Evolutionary conservation across 2,888 invertebrate species (phyloP), one percentile per base, ranked within the genome.

Genomic region (Ectropis crepuscularia): DNA sequence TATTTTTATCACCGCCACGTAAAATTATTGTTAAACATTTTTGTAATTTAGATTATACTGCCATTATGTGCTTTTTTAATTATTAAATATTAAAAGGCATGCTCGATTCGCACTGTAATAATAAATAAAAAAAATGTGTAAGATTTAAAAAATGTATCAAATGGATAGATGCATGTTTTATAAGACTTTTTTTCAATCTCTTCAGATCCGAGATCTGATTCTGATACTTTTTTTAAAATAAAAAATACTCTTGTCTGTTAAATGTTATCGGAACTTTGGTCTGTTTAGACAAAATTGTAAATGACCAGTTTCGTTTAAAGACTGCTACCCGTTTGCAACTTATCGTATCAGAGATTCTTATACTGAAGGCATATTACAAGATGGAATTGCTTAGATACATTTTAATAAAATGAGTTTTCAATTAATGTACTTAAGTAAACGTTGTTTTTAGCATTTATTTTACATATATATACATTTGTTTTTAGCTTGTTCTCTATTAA

Each of bases 1-100:
- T 45, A 57, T 64, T 61, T 61, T 57, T 65, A 61, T 65, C 47
- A 61, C 61, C 41, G 61, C 61, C 47, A 57, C 54, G 51, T 50
- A 50, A 38, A 53, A 50, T 53, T 53, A 53, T 53, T 58, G 54
- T 16, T 48, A 11, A 38, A 12, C 16, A 42, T 54, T 48, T 47
- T 58, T 58, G 61, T 65, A 62, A 39, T 65, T 48, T 65, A 65
- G 58, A 61, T 51, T 53, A 50, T 65, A 65, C 46, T 65, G 65
- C 65, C 65, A 65, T 65, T 59, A 53, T 45, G 58, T 62, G 61
- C 61, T 61, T 65, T 61, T 57, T 60, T 50, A 61, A 41, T 58
- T 48, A 61, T 48, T 43, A 41, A 46, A 38, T 11, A 48, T 55
- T 48, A 46, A 43, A 47, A 55, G 55, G 65, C 55, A 57, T 60